A percentile compares a stretch with the other conserved stretches of the same genome.
Evolutionary conservation across 2,888 invertebrate species (phyloP).

Genomic region (Machimus atricapillus): DNA sequence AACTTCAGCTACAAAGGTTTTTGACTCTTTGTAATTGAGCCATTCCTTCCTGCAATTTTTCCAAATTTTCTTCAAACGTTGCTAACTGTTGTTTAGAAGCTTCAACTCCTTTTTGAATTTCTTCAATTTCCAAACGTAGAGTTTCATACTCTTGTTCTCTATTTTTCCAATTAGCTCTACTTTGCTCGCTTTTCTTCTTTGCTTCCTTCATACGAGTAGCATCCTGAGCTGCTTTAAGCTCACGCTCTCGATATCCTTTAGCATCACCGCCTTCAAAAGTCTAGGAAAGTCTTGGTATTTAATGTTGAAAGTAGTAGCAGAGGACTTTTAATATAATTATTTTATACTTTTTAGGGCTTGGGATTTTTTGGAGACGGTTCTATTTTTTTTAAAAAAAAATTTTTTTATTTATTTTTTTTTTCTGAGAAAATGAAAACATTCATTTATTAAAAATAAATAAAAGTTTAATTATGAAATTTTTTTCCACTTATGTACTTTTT

Average conservation of each 20-base stretch:
- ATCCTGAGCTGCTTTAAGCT: conserved; percentile 72
- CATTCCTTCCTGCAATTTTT: conserved; percentile 53
- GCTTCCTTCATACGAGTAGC: conserved; percentile 72
- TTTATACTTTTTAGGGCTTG: too few relatives aligned
- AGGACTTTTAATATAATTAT: too few relatives aligned
- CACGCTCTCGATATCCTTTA: conserved; percentile 77
- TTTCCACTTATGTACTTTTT: too few relatives aligned
- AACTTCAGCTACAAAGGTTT: conserved; percentile 60
- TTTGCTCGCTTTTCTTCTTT: conserved; percentile 76
- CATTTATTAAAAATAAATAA: too few relatives aligned
- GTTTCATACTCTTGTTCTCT: conserved; percentile 81
- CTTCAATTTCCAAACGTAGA: conserved; percentile 78
- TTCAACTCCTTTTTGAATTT: conserved; percentile 73
- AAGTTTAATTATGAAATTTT: too few relatives aligned
- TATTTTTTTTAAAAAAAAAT: too few relatives aligned
- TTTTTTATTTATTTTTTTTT: too few relatives aligned
- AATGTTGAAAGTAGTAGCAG: too few relatives aligned
- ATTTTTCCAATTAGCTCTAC: conserved; percentile 77
- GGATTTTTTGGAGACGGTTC: too few relatives aligned
- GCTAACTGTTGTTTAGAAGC: conserved; percentile 59
- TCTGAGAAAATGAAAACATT: too few relatives aligned
- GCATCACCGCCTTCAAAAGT: too few relatives aligned
- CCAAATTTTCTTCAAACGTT: conserved; percentile 52
- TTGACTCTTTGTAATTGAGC: conserved; percentile 51
- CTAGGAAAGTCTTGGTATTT: too few relatives aligned